Evolutionary conservation across 2,113 vertebrate species (phyloP).

Genomic region (Chloropsis cyanopogon): DNA sequence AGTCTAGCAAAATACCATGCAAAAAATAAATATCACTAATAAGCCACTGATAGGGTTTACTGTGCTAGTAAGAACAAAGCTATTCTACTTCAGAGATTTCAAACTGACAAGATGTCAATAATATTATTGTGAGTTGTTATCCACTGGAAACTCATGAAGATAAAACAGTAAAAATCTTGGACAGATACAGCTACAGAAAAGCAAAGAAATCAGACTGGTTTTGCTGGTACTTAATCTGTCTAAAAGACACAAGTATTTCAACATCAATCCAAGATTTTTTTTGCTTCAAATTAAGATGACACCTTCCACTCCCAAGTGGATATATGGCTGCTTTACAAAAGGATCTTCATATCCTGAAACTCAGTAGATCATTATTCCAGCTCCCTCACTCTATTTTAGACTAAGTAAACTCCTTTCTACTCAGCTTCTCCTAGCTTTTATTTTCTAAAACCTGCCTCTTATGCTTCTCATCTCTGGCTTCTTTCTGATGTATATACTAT

Average conservation of each 20-base stretch:
- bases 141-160: not conserved
- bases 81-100: not conserved
- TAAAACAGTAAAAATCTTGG: not conserved
- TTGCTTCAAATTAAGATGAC: not conserved
- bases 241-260: not conserved
- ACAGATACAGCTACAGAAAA: not conserved
- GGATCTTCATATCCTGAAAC: not conserved
- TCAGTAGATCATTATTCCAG: not conserved
- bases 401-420: not conserved
- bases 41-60: conserved; percentile 21
- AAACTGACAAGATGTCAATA: not conserved
- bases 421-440: not conserved
- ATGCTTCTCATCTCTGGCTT: not conserved
- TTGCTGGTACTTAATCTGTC: not conserved
- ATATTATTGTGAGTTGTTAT: not conserved
- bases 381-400: not conserved
- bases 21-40: conserved; percentile 34
- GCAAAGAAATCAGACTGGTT: not conserved
- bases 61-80: not conserved
- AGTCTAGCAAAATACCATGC: conserved; percentile 10
- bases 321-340: not conserved
- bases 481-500: not conserved
- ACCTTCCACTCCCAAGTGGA: fast-evolving
- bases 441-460: not conserved
- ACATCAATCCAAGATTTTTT: not conserved